Evolutionary conservation across 92 coral and sea anemone species (phyloP), one percentile per base, ranked within the genome.

Genomic region (Muricea muricata): DNA sequence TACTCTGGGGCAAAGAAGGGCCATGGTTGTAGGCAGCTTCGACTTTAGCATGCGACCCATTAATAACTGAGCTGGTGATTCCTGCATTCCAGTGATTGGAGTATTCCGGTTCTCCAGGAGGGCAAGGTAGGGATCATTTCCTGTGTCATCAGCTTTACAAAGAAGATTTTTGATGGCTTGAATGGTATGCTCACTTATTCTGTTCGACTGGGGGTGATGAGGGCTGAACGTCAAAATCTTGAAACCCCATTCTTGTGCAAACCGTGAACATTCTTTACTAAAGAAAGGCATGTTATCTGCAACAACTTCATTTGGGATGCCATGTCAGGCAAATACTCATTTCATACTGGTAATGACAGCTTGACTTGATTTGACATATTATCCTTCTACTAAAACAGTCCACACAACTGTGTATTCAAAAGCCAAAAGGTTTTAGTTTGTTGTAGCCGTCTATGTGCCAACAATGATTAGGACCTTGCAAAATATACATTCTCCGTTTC

Each of bases 251-350:
- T 81, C 90, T 46, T 66, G 80, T 0, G 94, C 94, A 56, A 88
- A 91, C 23, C 84, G 60, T 21, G 77, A 80, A 81, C 88, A 91
- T 17, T 88, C 90, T 31, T n/a, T 41, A 61, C 92, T 88, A 70
- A 66, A 87, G 79, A 88, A 88, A 14, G 94, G 90, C 87, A 88
- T 88, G 86, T 87, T 87, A 81, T 90, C 93, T 50, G 94, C 86
- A 2, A 88, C 73, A 0, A 88, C 74, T 32, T 91, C 91, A 42
- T 91, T 91, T 60, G 94, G 91, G 28, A 91, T 91, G 41, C 90
- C 92, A 67, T 91, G 86, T n/a, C 89, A 79, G 3, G 87, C 85
- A 65, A 89, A 86, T 20, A 84, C 83, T 7, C 89, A 85, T 68
- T 89, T 91, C 87, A 86, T 89, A 61, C 78, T 73, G n/a, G 40